These are phyloP conservation scores for Nephrotoma appendiculata DNA, from an alignment of 2,888 invertebrate genomes.

Conservation along the genomic window DNA sequence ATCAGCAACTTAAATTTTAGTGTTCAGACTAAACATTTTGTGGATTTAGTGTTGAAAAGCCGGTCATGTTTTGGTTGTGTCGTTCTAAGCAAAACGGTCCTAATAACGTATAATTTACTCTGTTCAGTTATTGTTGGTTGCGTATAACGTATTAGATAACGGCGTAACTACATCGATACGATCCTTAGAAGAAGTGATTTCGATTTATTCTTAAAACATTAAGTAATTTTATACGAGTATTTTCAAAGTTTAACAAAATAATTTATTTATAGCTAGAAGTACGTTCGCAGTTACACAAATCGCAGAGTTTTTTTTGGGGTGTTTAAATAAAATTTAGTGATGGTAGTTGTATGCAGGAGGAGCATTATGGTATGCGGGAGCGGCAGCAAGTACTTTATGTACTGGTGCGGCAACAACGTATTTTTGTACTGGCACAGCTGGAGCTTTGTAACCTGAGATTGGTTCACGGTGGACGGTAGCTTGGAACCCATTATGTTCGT, in stretches of 20 bases:
- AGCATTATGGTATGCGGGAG: conserved; percentile 12
- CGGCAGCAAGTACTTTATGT: conserved; percentile 15
- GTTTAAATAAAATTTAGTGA: not conserved
- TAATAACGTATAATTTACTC: no score
- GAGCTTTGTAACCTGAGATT: conserved; percentile 9
- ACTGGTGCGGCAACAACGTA: conserved; percentile 7
- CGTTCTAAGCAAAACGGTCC: no score
- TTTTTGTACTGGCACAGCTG: conserved; percentile 8
- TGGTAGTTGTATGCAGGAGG: conserved; percentile 5
- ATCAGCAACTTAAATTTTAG: no score
- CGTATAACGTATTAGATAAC: no score
- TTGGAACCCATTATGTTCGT: conserved; percentile 39
- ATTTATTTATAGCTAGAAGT: not conserved
- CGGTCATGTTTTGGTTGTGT: no score
- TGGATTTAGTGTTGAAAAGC: no score
- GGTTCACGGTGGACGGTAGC: conserved; percentile 39
- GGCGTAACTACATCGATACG: no score
- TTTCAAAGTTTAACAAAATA: not conserved
- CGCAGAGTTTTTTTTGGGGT: not conserved
- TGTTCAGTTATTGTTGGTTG: no score
- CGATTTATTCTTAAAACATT: no score
- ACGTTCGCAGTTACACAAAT: not conserved
- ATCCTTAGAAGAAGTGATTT: no score
- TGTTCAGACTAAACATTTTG: no score
- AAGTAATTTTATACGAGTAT: no score